Evolutionary conservation across 2,113 vertebrate species (phyloP).

Genomic region (Casuarius casuarius): DNA sequence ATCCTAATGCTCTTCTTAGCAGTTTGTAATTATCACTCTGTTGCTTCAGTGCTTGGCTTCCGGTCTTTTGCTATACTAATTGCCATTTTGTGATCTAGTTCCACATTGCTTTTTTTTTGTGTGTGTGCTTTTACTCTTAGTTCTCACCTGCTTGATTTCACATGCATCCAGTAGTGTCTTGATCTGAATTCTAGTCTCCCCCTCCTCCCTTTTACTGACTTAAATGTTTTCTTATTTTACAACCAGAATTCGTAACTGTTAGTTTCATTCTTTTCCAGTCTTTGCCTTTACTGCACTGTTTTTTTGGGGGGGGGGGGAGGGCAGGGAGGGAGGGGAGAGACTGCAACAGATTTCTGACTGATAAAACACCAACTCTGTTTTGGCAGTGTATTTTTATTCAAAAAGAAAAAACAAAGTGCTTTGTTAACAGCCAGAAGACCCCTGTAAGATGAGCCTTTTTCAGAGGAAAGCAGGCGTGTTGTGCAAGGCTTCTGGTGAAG

Average conservation of each 20-base stretch:
- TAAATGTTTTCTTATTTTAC: neutral
- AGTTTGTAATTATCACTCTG: conserved; percentile 24
- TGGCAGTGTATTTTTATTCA: neutral
- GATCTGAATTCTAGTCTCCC: neutral
- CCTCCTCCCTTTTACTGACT: neutral
- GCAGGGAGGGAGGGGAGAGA: neutral
- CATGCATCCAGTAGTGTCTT: neutral
- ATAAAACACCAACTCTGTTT: conserved; percentile 26
- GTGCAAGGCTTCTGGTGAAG: neutral
- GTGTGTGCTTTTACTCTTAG: neutral
- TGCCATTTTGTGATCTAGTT: conserved; percentile 41
- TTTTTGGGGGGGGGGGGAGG: neutral
- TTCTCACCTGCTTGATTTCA: conserved; percentile 22
- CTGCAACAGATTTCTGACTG: neutral
- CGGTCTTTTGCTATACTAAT: conserved; percentile 14
- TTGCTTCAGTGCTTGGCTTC: neutral
- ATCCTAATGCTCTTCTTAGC: neutral
- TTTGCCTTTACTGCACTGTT: neutral
- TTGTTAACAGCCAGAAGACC: neutral
- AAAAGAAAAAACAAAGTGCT: neutral
- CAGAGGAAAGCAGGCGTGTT: neutral
- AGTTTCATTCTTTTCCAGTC: conserved; percentile 17
- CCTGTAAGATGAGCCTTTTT: neutral
- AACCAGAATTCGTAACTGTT: conserved; percentile 13
- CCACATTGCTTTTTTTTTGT: neutral